Evolutionary conservation across 2,797 vertebrate species (phyloP).

Genomic region (Propithecus perrieri): DNA sequence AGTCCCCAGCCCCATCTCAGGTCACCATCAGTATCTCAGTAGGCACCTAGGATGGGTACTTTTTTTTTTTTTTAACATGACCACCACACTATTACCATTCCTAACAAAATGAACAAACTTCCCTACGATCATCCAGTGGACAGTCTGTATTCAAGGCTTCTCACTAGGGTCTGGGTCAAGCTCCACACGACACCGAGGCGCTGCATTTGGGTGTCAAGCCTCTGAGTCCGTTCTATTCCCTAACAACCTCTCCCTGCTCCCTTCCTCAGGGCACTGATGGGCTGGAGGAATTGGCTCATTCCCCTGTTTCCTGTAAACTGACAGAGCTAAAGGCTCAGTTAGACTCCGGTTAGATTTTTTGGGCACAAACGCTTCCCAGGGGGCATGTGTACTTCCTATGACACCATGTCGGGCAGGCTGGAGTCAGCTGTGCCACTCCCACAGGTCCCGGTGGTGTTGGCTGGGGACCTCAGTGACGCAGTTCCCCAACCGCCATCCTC

Average conservation of each 20-base stretch:
- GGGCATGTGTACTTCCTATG: fast-evolving
- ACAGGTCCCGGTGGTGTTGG: fast-evolving
- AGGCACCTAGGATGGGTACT: neutral
- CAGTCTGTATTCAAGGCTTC: neutral
- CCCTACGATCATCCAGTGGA: neutral
- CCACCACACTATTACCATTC: neutral
- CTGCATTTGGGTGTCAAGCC: neutral
- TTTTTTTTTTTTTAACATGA: neutral
- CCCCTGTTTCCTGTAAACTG: neutral
- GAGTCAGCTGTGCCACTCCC: neutral
- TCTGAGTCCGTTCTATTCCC: neutral
- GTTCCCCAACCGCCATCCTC: neutral
- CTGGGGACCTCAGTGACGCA: neutral
- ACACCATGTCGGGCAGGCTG: fast-evolving
- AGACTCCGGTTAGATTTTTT: neutral
- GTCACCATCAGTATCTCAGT: neutral
- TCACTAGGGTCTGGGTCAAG: neutral
- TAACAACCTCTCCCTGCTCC: no score
- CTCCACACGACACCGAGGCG: fast-evolving
- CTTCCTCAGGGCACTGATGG: neutral
- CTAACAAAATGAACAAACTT: neutral
- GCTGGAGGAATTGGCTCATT: neutral
- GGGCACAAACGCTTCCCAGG: neutral
- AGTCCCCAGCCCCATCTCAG: fast-evolving
- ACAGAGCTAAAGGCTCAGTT: neutral